Conservation (phyloP, 2,888 invertebrate species). For the Drosophila buzzatii region DNA sequence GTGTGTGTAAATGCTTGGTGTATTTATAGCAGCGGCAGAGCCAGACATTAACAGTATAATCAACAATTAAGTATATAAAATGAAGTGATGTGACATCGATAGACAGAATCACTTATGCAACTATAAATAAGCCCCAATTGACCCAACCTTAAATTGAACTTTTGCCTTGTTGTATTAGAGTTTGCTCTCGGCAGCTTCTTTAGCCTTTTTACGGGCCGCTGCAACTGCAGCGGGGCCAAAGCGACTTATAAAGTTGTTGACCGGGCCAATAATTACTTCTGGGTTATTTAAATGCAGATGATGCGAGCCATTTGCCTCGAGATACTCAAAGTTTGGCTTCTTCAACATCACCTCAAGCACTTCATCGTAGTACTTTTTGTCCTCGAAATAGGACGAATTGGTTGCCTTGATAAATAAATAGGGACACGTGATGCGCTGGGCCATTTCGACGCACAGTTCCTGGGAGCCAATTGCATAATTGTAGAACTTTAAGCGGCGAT, state of each 20-base stretch:
- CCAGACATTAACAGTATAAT: conserved; percentile 46
- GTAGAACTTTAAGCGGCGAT: conserved; percentile 88
- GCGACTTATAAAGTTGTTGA: conserved; percentile 87
- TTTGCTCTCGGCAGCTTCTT: conserved; percentile 86
- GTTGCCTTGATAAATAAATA: conserved; percentile 88
- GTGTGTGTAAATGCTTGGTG: conserved; percentile 38
- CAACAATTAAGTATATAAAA: conserved; percentile 66
- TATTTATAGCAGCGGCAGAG: conserved; percentile 40
- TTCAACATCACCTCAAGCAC: conserved; percentile 87
- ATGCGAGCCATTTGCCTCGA: conserved; percentile 89
- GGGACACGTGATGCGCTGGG: conserved; percentile 88
- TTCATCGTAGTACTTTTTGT: conserved; percentile 87
- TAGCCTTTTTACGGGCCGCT: conserved; percentile 86
- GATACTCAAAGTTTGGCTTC: conserved; percentile 87
- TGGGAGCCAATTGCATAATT: conserved; percentile 83
- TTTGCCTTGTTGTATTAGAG: conserved; percentile 36
- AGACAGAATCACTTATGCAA: conserved; percentile 48
- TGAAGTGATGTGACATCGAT: conserved; percentile 42
- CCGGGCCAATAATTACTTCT: conserved; percentile 86
- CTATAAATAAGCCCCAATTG: conserved; percentile 60
- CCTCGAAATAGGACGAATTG: conserved; percentile 87
- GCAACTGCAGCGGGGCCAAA: conserved; percentile 88
- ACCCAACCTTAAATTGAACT: conserved; percentile 29
- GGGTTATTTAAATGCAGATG: conserved; percentile 91
- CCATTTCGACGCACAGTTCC: conserved; percentile 87